Conservation (phyloP, 2,888 invertebrate genomes). For the Pollenia griseotomentosa region DNA sequence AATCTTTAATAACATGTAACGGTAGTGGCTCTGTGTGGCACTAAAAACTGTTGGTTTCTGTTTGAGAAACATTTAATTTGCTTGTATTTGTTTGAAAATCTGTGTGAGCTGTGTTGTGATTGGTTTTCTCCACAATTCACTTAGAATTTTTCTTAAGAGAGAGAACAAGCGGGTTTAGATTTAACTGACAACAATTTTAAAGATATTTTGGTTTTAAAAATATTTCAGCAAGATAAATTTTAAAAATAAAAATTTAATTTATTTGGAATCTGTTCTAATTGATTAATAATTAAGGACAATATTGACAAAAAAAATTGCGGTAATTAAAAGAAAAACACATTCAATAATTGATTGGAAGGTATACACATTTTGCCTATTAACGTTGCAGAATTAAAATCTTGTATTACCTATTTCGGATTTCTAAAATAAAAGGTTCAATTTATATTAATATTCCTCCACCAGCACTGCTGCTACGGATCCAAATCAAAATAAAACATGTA, state of each 20-base stretch:
- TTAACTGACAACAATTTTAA: neutral
- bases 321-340: too few species aligned
- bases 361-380: too few species aligned
- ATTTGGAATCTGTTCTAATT: neutral
- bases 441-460: too few species aligned
- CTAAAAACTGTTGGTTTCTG: constrained; percentile 67
- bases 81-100: constrained; percentile 7
- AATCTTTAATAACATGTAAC: constrained; percentile 83
- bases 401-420: too few species aligned
- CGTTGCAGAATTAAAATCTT: too few species aligned
- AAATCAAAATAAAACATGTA: too few species aligned
- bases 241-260: neutral
- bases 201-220: neutral
- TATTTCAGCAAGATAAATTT: neutral
- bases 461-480: too few species aligned
- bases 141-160: constrained; percentile 28
- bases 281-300: neutral
- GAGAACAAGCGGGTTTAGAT: neutral
- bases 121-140: constrained; percentile 28
- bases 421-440: too few species aligned
- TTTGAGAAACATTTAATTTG: constrained; percentile 52
- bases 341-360: too few species aligned
- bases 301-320: too few species aligned
- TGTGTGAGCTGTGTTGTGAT: constrained; percentile 20
- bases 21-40: constrained; percentile 56